Conservation (phyloP, 2,797 vertebrate genomes). For the Aphelocoma californica region DNA sequence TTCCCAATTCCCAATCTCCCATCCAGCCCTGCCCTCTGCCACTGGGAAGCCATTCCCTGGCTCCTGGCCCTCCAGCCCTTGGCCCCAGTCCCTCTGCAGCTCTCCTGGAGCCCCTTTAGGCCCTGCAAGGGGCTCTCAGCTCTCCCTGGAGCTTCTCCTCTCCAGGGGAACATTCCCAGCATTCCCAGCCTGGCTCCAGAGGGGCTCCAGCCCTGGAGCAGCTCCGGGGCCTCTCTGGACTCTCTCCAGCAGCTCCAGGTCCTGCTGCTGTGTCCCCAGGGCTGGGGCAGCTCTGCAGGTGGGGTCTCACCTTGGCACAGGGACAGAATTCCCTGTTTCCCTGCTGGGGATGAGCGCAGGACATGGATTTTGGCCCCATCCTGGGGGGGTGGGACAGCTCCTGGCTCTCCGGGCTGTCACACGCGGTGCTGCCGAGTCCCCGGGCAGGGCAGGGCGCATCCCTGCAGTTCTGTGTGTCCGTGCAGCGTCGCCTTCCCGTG, state of each 20-base stretch:
- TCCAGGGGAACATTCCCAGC: background rate
- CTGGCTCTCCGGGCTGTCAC: background rate
- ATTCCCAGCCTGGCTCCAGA: background rate
- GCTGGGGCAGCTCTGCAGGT: background rate
- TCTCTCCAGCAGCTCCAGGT: background rate
- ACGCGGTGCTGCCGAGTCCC: too few species aligned
- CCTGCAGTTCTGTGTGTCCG: rapidly evolving
- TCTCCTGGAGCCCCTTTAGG: background rate
- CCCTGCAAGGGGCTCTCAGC: background rate
- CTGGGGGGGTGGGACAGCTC: background rate
- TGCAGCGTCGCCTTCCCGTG: rapidly evolving
- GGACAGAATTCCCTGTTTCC: rapidly evolving
- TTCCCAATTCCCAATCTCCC: too few species aligned
- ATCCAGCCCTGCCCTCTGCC: too few species aligned
- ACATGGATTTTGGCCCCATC: background rate
- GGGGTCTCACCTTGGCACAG: background rate
- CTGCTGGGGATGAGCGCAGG: background rate
- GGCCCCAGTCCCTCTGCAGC: background rate
- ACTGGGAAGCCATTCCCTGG: too few species aligned
- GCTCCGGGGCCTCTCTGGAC: background rate
- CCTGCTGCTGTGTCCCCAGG: background rate
- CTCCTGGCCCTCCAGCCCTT: too few species aligned
- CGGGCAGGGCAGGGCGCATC: background rate
- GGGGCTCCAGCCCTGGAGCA: background rate
- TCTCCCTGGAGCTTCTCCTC: background rate